A percentile compares a stretch with the other conserved stretches of the same genome.
Conservation (phyloP, 1,140 invertebrate genomes). For the Drosophila elegans region DNA sequence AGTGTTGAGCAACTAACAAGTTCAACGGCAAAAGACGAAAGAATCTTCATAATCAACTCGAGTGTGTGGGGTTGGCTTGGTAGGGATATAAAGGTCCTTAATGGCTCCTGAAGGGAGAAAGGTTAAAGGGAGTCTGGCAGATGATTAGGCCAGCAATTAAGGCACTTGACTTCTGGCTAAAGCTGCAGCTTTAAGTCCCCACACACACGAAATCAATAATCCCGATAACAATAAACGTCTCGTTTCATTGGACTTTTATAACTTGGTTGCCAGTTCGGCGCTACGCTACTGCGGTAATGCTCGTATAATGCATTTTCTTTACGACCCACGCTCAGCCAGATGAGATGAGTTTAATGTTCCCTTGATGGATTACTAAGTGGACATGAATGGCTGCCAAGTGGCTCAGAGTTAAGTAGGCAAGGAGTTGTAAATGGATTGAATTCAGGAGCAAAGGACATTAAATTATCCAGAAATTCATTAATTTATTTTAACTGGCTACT, state of each 20-base stretch:
- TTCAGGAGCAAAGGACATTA: slow-evolving; percentile 2
- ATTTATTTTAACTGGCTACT: too few species aligned
- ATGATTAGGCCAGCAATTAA: slow-evolving; percentile 78
- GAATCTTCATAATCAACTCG: slow-evolving; percentile 72
- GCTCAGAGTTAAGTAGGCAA: neutral
- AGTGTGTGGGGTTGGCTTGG: neutral
- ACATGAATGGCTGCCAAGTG: slow-evolving; percentile 43
- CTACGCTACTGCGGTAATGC: slow-evolving; percentile 47
- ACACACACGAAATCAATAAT: slow-evolving; percentile 47
- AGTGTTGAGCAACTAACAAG: slow-evolving; percentile 79
- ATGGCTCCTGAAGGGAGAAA: slow-evolving; percentile 14
- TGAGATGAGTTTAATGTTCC: slow-evolving; percentile 42
- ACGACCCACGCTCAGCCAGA: slow-evolving; percentile 36
- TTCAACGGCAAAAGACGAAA: slow-evolving; percentile 48
- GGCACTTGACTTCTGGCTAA: slow-evolving; percentile 41
- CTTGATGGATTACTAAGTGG: slow-evolving; percentile 71
- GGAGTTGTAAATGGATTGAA: slow-evolving; percentile 10
- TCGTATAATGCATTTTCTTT: slow-evolving; percentile 73
- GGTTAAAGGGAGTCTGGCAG: slow-evolving; percentile 46
- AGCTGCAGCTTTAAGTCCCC: slow-evolving; percentile 37
- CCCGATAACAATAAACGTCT: slow-evolving; percentile 52
- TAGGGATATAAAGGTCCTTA: slow-evolving; percentile 16
- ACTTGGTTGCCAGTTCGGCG: slow-evolving; percentile 45
- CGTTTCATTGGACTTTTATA: slow-evolving; percentile 63
- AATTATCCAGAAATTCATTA: neutral